phyloP scores from a whole-genome alignment of 53 echinoderm and acorn worm species.

The Temnopleurus reevesii region DNA sequence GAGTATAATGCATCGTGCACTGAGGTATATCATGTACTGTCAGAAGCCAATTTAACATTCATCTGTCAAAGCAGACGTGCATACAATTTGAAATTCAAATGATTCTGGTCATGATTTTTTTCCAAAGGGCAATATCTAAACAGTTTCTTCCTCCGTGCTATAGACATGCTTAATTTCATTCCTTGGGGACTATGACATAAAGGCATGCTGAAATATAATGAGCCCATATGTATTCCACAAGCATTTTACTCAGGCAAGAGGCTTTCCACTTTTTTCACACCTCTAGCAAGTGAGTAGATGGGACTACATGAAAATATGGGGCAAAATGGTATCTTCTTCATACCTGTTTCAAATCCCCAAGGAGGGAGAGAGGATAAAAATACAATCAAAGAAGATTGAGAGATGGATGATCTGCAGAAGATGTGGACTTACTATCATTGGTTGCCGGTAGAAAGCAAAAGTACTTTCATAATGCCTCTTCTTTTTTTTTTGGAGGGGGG shows the following conservation, averaged over 20 bases:
- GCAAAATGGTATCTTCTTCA: neutral
- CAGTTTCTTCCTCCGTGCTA: conserved; percentile 18
- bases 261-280: conserved; percentile 11
- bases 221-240: conserved; percentile 22
- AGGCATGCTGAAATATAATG: conserved; percentile 8
- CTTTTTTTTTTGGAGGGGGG: neutral
- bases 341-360: conserved; percentile 18
- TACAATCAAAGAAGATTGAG: neutral
- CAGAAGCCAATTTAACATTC: conserved; percentile 20
- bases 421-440: neutral
- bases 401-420: neutral
- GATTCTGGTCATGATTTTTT: conserved; percentile 42
- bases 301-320: neutral
- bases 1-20: neutral
- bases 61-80: conserved; percentile 15
- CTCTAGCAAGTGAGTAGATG: neutral
- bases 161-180: neutral
- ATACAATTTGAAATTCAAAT: conserved; percentile 44
- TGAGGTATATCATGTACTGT: neutral
- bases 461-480: neutral
- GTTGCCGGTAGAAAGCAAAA: neutral
- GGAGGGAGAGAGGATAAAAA: neutral
- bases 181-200: conserved; percentile 13
- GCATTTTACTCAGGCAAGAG: neutral
- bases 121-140: conserved; percentile 26